Evolutionary conservation across 1,140 invertebrate genomes (phyloP), one percentile per base, ranked within the genome.

Genomic region (Drosophila teissieri): DNA sequence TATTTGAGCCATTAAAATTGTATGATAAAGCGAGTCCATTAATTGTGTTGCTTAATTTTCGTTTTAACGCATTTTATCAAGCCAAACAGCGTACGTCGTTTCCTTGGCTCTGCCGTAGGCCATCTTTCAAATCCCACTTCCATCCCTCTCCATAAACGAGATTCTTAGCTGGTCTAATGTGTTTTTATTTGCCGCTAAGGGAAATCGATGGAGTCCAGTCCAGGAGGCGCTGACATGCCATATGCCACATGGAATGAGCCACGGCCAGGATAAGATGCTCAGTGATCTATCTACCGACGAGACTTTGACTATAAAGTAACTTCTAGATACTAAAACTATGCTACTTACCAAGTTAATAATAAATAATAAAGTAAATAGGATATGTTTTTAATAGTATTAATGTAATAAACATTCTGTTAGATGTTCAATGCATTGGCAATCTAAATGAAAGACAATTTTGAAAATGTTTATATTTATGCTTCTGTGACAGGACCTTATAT

Each of bases 31-130:
- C 72, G 64, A 65, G 61, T 52, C 79, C 84, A 89, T 88, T 88
- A 89, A 89, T 89, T 88, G 80, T 89, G 79, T 88, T 88, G 83
- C 83, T 88, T 88, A 88, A 88, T 88, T 88, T 83, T 88, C 79
- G 70, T 88, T 88, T 83, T 88, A 88, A 88, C 79, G 83, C 83
- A 88, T 88, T 86, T 88, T 83, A 88, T 82, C 79, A 88, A 79
- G 67, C 70, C 64, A 61, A 75, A 67, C 62, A 84, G 62, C 53
- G 57, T 67, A 39, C 54, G 62, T 63, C 53, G 36, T 37, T 55
- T 73, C 60, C 39, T 40, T 42, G 44, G 60, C 15, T 36, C 52
- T 22, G 6, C 48, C 17, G 48, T 45, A n/a, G 34, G 37, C 39
- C 36, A 27, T 37, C 11, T 17, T 19, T 24, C 6, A 10, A 6